phyloP scores from a whole-genome alignment of 2,797 vertebrate genomes.

The Cossypha dichroa region DNA sequence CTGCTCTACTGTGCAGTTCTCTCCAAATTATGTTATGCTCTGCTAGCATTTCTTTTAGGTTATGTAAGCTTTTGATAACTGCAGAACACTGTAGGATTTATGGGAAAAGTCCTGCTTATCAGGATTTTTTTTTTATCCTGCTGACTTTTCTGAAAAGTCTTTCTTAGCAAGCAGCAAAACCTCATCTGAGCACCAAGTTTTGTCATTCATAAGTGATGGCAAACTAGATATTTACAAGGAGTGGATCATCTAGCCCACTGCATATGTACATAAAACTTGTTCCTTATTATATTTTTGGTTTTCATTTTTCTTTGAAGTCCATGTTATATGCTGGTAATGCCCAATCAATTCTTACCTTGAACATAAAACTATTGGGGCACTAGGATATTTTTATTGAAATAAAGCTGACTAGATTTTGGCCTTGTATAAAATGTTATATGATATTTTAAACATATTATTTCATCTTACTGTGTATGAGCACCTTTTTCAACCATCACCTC shows the following conservation, averaged over 20 bases:
- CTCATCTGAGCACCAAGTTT: neutral
- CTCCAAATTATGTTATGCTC: neutral
- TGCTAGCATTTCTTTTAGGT: neutral
- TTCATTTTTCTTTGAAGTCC: neutral
- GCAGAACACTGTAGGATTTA: neutral
- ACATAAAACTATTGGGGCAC: fast-evolving
- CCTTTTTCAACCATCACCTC: neutral
- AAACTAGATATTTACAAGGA: neutral
- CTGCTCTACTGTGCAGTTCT: neutral
- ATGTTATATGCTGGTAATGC: neutral
- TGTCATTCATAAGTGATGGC: neutral
- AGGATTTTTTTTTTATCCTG: neutral
- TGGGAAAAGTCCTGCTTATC: neutral
- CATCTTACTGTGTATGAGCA: neutral
- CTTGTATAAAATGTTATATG: fast-evolving
- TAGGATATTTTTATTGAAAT: neutral
- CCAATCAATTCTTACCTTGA: neutral
- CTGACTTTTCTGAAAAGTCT: neutral
- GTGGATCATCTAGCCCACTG: neutral
- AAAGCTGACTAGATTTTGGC: neutral
- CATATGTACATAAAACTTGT: fast-evolving
- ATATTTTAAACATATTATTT: neutral
- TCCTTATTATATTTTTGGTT: neutral
- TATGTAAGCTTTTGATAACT: neutral
- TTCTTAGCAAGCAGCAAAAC: neutral